Evolutionary conservation across 2,113 vertebrate species (phyloP).

Genomic region (Psilopsiagon aurifrons): DNA sequence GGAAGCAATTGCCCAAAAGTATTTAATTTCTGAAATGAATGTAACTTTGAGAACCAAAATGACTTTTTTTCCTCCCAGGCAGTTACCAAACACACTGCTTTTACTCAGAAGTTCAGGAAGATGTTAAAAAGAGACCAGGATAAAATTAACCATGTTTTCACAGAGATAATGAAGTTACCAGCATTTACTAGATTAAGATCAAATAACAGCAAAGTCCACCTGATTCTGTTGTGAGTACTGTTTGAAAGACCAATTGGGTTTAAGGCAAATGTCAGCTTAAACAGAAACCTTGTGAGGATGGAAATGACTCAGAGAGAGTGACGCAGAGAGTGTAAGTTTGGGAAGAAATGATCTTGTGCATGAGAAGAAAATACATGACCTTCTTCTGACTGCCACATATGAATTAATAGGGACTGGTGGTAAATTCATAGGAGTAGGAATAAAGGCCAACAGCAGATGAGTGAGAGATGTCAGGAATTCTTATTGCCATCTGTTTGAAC

Average conservation of each 20-base stretch:
- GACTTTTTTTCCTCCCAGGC: neutral
- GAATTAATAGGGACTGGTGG: neutral
- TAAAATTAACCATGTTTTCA: neutral
- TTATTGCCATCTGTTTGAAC: neutral
- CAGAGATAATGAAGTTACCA: neutral
- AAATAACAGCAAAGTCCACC: neutral
- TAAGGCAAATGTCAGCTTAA: constrained; percentile 1
- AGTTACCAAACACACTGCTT: neutral
- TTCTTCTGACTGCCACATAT: neutral
- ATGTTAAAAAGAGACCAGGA: neutral
- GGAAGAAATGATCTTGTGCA: neutral
- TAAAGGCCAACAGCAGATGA: neutral
- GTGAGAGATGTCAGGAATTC: neutral
- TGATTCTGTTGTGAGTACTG: neutral
- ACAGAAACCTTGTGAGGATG: constrained; percentile 24
- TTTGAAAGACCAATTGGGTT: neutral
- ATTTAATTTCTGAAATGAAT: constrained; percentile 10
- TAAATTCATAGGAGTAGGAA: neutral
- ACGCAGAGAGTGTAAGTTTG: neutral
- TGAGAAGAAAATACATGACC: neutral
- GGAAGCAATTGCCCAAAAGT: neutral
- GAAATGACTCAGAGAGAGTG: constrained; percentile 8
- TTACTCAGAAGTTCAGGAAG: neutral
- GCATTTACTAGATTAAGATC: neutral
- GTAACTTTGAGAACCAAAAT: neutral